Percentiles rank a stretch among this genome's conserved stretches.
Conservation (phyloP, 92 coral and sea anemone species). For the Parazoanthus darwini region DNA sequence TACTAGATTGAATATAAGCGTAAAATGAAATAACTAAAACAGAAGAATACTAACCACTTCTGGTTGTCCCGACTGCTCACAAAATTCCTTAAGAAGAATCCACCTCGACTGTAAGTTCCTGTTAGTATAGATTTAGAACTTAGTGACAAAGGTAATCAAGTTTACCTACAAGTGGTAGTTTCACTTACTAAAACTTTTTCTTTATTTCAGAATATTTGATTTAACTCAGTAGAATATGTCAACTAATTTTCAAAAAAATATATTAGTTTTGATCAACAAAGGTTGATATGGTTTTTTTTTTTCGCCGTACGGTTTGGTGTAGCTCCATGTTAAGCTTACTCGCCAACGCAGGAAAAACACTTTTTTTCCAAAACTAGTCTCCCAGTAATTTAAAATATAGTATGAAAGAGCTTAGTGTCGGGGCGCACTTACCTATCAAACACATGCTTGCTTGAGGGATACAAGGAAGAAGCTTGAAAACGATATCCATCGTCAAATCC, state of each 20-base stretch:
- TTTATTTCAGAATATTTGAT: too few species aligned
- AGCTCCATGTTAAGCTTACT: too few species aligned
- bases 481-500: conserved; percentile 10
- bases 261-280: too few species aligned
- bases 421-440: conserved; percentile 17
- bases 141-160: background rate
- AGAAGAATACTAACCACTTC: conserved; percentile 16
- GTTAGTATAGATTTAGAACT: background rate
- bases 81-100: conserved; percentile 27
- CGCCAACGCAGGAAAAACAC: too few species aligned
- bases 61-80: conserved; percentile 21
- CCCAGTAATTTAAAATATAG: too few species aligned
- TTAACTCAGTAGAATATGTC: too few species aligned
- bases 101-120: conserved; percentile 13
- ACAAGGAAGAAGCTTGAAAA: conserved; percentile 24
- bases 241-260: too few species aligned
- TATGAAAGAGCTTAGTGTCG: background rate
- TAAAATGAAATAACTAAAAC: background rate
- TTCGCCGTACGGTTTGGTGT: too few species aligned
- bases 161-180: background rate
- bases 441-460: background rate
- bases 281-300: too few species aligned
- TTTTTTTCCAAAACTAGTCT: too few species aligned
- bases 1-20: background rate
- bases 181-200: too few species aligned